These are phyloP conservation scores for Ceratoteleas bidentatus DNA, from an alignment of 1,140 invertebrate species.

Conservation along the genomic window DNA sequence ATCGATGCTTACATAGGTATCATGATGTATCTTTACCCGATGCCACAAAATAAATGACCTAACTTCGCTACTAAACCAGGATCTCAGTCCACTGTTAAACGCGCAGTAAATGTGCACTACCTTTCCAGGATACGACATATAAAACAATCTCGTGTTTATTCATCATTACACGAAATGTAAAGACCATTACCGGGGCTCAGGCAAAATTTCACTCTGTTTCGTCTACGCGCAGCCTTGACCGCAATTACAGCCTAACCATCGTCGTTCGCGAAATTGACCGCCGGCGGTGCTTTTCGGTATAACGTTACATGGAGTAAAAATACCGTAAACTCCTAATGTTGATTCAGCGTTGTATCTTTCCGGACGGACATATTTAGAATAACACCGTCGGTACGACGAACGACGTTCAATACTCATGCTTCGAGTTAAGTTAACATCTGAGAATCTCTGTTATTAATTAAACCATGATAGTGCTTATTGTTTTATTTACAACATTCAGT, in stretches of 20 bases:
- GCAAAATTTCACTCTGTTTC: not conserved
- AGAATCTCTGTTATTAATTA: conserved; percentile 2
- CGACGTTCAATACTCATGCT: not conserved
- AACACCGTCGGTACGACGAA: not conserved
- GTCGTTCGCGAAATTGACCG: not conserved
- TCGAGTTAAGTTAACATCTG: conserved; percentile 2
- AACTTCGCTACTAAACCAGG: too few relatives aligned
- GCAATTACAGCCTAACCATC: not conserved
- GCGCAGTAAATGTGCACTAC: too few relatives aligned
- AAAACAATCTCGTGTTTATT: too few relatives aligned
- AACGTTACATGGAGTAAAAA: conserved; percentile 6
- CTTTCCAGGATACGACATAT: too few relatives aligned
- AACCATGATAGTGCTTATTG: not conserved
- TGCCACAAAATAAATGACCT: too few relatives aligned
- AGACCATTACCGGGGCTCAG: too few relatives aligned
- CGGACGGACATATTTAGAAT: conserved; percentile 5
- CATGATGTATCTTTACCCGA: too few relatives aligned
- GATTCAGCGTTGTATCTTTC: conserved; percentile 5
- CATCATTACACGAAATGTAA: too few relatives aligned
- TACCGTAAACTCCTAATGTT: conserved; percentile 18
- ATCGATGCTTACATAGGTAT: too few relatives aligned
- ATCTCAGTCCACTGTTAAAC: too few relatives aligned
- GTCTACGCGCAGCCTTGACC: not conserved
- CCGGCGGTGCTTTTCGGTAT: not conserved
- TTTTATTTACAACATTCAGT: conserved; percentile 11